Evolutionary conservation across 2,888 invertebrate species (phyloP).

Genomic region (Ophraella communa): DNA sequence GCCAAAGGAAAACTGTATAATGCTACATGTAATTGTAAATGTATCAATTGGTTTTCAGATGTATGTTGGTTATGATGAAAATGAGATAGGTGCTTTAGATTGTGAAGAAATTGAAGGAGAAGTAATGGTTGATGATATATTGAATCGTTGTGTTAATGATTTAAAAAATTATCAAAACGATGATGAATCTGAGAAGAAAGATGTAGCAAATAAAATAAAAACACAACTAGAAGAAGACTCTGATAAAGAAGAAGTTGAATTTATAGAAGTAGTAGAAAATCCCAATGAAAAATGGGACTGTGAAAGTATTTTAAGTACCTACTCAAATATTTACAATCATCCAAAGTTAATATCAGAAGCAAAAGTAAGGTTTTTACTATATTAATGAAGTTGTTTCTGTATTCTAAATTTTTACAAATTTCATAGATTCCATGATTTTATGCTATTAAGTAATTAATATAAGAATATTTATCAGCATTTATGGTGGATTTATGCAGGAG

Average conservation of each 20-base stretch:
- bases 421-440: too few relatives aligned
- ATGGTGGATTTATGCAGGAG: too few relatives aligned
- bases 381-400: too few relatives aligned
- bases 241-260: slow-evolving; percentile 63
- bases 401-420: too few relatives aligned
- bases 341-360: slow-evolving; percentile 85
- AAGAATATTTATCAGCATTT: too few relatives aligned
- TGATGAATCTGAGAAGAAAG: slow-evolving; percentile 65
- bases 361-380: slow-evolving; percentile 64
- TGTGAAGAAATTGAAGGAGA: slow-evolving; percentile 88
- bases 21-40: too few relatives aligned
- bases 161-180: slow-evolving; percentile 69
- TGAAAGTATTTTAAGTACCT: slow-evolving; percentile 87
- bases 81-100: slow-evolving; percentile 88
- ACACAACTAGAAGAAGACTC: slow-evolving; percentile 40
- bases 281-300: slow-evolving; percentile 86
- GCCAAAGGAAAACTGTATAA: too few relatives aligned
- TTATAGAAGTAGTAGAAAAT: slow-evolving; percentile 68
- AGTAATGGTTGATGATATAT: slow-evolving; percentile 69
- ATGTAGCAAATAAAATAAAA: slow-evolving; percentile 45
- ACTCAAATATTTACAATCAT: slow-evolving; percentile 91
- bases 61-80: slow-evolving; percentile 86
- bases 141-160: slow-evolving; percentile 77
- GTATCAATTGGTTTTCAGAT: slow-evolving; percentile 60
- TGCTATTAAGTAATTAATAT: too few relatives aligned